These are phyloP conservation scores for Aurelia aurita complex sp. Pacific DNA, from an alignment of 30 jellyfish, hydroid and myxozoan genomes.

Conservation along the genomic window DNA sequence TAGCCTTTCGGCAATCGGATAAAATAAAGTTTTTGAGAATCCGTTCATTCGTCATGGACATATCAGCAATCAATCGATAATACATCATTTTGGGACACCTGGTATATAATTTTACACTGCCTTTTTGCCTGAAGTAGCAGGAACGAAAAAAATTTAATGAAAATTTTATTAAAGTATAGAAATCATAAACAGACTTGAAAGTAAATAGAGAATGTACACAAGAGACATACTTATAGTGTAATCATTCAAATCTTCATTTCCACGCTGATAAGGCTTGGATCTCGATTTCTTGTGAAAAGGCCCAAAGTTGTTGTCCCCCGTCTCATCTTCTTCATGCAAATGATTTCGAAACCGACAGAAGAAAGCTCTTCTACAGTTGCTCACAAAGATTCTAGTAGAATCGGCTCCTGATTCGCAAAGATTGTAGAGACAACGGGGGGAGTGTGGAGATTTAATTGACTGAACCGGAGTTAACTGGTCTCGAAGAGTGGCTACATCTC, in stretches of 20 bases:
- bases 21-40: no score
- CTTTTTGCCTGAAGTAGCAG: no score
- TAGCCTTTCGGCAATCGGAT: no score
- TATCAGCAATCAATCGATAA: no score
- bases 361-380: constrained; percentile 52
- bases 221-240: constrained; percentile 33
- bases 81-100: no score
- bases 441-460: constrained; percentile 16
- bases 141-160: no score
- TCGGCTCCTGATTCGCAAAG: constrained; percentile 18
- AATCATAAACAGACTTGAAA: neutral
- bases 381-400: constrained; percentile 14
- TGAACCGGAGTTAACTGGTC: constrained; percentile 64
- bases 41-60: no score
- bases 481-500: constrained; percentile 47
- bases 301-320: neutral
- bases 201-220: neutral
- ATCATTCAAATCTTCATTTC: constrained; percentile 14
- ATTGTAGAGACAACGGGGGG: constrained; percentile 38
- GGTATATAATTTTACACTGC: no score
- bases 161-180: neutral
- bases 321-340: neutral
- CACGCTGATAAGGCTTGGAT: constrained; percentile 21
- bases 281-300: neutral
- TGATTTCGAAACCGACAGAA: constrained; percentile 57